Base-by-base conservation (phyloP, 2,797 vertebrate genomes). In the Rachycentron canadum region DNA sequence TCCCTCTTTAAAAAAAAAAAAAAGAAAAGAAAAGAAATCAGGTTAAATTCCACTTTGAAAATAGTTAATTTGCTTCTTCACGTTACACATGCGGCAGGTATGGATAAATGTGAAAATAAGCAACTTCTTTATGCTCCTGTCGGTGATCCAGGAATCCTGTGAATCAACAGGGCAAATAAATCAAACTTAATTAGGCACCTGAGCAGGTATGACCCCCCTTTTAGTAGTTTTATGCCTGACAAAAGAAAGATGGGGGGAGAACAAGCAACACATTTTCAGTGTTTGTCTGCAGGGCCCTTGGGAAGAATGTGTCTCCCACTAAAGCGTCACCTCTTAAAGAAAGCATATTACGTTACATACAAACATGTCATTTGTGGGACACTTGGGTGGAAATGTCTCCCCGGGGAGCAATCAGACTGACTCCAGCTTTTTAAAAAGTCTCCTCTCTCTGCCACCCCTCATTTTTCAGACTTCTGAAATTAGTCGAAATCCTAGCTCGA, bases 341-440 rank as follows among this genome's bases (percentile, higher is more conserved):
- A 89, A 87, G 87, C 90, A 78, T 84, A 91, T 94, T 90, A 84
- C 83, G 88, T 93, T 93, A 89, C 92, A 91, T 89, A 61, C 91
- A 91, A 89, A 89, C 90, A 91, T 93, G 91, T 92, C 91, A 91
- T 92, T 88, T 91, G 92, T 81, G 89, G 87, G 91, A 89, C 88
- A 79, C 88, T 83, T 28, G 82, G 90, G 82, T 90, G 87, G 89
- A 90, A 91, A 91, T 91, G 89, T 91, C 86, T 93, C 93, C 89
- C 87, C 2, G 68, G 90, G 91, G 94, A 94, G 87, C 90, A 92
- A 92, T 93, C 94, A 91, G 86, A 88, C 84, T 34, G 88, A 89
- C 90, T 93, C 88, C 92, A 89, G 86, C 78, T 71, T 86, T 86
- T 90, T 85, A 45, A 79, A 83, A 86, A 87, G 85, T 79, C 91